phyloP scores from a whole-genome alignment of 2,113 vertebrate species.

The Indicator maculatus region DNA sequence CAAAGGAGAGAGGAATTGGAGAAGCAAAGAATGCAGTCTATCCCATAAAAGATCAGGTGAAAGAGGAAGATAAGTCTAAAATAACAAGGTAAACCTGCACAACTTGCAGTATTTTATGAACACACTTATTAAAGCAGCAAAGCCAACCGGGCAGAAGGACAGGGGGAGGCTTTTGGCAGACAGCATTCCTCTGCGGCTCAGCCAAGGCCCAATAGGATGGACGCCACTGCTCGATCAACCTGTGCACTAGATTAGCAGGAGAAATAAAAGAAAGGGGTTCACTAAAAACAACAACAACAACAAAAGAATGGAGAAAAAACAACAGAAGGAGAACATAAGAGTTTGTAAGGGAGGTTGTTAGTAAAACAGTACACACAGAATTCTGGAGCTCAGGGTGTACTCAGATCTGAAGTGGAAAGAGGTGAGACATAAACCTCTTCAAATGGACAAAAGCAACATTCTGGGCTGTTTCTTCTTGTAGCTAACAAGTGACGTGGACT shows the following conservation, averaged over 20 bases:
- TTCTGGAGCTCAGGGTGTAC: neutral
- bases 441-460: neutral
- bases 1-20: conserved; percentile 44
- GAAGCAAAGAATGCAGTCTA: conserved; percentile 18
- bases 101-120: neutral
- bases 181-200: neutral
- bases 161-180: neutral
- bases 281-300: neutral
- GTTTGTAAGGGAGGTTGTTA: neutral
- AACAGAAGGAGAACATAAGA: neutral
- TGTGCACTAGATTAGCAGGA: neutral
- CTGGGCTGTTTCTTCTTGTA: neutral
- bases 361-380: neutral
- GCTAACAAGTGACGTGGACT: neutral
- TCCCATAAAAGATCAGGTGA: conserved; percentile 28
- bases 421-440: neutral
- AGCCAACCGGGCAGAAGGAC: neutral
- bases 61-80: conserved; percentile 42
- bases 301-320: neutral
- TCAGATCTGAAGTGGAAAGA: neutral
- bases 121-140: neutral
- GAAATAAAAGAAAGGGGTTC: neutral
- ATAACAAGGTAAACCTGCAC: conserved; percentile 36
- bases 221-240: neutral
- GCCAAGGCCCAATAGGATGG: neutral